Base-by-base conservation (phyloP, 2,113 vertebrate species). In the Chlorodrepanis virens region DNA sequence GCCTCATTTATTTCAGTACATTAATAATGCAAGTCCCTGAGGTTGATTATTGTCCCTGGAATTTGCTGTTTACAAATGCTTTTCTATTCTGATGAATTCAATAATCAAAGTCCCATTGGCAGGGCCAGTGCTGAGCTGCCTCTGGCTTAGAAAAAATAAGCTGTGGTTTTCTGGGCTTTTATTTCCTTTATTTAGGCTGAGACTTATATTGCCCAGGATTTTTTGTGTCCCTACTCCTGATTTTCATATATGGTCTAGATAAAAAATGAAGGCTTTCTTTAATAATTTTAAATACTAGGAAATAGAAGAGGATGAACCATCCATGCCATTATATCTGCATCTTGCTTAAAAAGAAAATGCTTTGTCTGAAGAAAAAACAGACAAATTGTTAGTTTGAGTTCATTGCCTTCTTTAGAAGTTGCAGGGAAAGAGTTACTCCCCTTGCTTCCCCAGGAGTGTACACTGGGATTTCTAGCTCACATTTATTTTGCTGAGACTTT, bases 401-500 rank as follows among this genome's bases (percentile, higher is more conserved):
- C 28, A 69, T 63, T 76, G 74, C 10, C 2, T 87, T 70, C 39
- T 80, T 81, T 89, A 93, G 75, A 96, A 96, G 69, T 71, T 0
- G 8, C 72, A 89, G 89, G 95, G 67, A 96, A 96, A 90, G 89
- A 93, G 65, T 91, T 94, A 57, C 60, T 95, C 88, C 72, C 79
- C 39, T 78, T 80, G 90, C 90, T 78, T 96, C 95, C 93, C 83
- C 61, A 50, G 79, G 91, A 96, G 84, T 27, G 79, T 97, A 97
- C 94, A 44, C 96, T 98, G 98, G 98, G 97, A 98, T 97, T 98
- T 98, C 96, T 85, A 95, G 74, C 93, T 96, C 97, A 90, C 96
- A 93, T 98, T 97, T 97, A 93, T 98, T 97, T 98, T 97, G 93
- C 96, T 96, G 96, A 98, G 96, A 97, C 95, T 97, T 85, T 92